A percentile compares a stretch with the other conserved stretches of the same genome.
Conservation (phyloP, 1,140 invertebrate genomes). For the Sinella curviseta region DNA sequence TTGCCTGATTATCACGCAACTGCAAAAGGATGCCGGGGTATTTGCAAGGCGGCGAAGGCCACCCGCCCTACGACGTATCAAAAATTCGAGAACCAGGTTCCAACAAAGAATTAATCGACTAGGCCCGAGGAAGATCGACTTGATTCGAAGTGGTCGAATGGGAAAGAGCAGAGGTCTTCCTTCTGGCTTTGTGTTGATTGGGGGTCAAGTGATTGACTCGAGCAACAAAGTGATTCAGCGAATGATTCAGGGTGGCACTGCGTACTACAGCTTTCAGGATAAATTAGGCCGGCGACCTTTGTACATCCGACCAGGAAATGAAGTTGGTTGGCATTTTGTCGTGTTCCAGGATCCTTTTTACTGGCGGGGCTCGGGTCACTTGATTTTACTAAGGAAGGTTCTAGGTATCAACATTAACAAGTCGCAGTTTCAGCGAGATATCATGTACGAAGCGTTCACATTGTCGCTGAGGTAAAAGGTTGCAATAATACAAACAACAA, state of each 20-base stretch:
- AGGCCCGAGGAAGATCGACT: neutral
- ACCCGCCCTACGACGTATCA: too few species aligned
- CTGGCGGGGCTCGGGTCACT: slow-evolving; percentile 12
- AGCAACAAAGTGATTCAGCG: neutral
- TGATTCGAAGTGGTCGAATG: neutral
- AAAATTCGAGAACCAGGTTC: neutral
- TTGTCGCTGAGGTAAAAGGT: neutral
- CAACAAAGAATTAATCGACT: neutral
- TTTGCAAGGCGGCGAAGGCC: too few species aligned
- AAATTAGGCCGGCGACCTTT: neutral
- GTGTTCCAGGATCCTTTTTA: slow-evolving; percentile 9
- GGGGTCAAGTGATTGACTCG: neutral
- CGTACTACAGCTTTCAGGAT: neutral
- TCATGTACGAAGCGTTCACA: neutral
- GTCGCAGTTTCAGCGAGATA: neutral
- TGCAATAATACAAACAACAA: neutral
- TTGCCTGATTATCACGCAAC: too few species aligned
- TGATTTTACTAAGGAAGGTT: neutral
- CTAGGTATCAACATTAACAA: neutral
- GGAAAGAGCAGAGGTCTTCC: neutral
- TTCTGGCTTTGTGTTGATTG: neutral
- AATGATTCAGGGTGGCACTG: neutral
- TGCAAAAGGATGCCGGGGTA: too few species aligned
- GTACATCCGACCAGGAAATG: slow-evolving; percentile 9
- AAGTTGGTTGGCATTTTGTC: slow-evolving; percentile 11